These are phyloP conservation scores for Chloebia gouldiae DNA, from an alignment of 2,113 vertebrate species.

Conservation along the genomic window DNA sequence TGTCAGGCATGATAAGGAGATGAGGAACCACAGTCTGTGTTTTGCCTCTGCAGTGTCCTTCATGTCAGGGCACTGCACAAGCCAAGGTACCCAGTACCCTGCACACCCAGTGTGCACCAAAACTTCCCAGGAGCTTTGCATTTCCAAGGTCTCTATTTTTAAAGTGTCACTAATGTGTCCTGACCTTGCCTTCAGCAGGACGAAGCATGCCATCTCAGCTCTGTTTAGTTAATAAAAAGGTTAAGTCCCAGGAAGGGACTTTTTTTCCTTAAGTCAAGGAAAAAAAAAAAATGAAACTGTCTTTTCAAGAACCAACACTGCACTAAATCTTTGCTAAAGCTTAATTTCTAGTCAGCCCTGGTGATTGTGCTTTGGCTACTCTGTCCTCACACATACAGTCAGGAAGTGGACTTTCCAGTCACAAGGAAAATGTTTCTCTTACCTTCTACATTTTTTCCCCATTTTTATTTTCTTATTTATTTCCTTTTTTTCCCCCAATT, in stretches of 20 bases:
- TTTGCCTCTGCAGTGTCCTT: neutral
- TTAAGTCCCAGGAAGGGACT: neutral
- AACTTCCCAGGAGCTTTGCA: neutral
- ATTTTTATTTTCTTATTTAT: neutral
- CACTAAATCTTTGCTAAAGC: neutral
- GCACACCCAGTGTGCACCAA: neutral
- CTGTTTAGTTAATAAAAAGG: neutral
- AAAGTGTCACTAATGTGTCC: neutral
- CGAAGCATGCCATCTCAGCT: neutral
- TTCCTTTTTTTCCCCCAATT: neutral
- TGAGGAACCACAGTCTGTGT: neutral
- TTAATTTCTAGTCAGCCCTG: neutral
- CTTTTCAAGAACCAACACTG: neutral
- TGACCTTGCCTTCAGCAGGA: neutral
- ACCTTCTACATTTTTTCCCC: accelerated
- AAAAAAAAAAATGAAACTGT: neutral
- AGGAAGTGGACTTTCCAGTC: neutral
- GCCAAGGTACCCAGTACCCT: neutral
- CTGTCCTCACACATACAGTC: neutral
- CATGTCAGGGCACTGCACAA: neutral
- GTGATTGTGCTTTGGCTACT: neutral
- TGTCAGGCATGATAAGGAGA: neutral
- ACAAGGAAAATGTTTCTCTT: neutral
- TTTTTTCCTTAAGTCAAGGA: neutral
- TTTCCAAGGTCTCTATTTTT: neutral